phyloP scores from a whole-genome alignment of 2,888 invertebrate genomes.

The Nysson spinosus region DNA sequence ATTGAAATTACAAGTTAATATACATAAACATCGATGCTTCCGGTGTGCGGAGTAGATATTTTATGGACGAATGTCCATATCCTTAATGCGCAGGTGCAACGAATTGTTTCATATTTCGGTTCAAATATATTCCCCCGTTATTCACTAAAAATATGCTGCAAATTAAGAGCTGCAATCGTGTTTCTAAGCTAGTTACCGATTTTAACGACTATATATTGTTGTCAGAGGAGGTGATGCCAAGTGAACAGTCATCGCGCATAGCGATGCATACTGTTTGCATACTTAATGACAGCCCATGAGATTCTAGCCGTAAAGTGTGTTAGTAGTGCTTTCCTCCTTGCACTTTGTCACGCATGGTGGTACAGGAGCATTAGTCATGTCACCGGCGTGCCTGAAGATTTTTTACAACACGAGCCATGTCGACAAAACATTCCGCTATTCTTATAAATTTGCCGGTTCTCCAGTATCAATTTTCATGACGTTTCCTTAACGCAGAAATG shows the following conservation, averaged over 20 bases:
- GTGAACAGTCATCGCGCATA: conserved; percentile 1
- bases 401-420: background rate
- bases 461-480: conserved; percentile 10
- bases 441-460: background rate
- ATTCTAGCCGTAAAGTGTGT: conserved; percentile 6
- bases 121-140: too few relatives aligned
- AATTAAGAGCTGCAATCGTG: too few relatives aligned
- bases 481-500: background rate
- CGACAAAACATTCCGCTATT: background rate
- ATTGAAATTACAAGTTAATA: conserved; percentile 17
- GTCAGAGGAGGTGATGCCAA: background rate
- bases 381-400: conserved; percentile 13
- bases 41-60: too few relatives aligned
- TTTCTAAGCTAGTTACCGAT: too few relatives aligned
- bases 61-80: too few relatives aligned
- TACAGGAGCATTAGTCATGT: conserved; percentile 31
- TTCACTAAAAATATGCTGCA: too few relatives aligned
- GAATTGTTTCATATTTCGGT: too few relatives aligned
- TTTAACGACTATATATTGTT: too few relatives aligned
- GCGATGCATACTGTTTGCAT: conserved; percentile 6
- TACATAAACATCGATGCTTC: too few relatives aligned
- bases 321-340: conserved; percentile 21
- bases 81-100: too few relatives aligned
- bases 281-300: background rate
- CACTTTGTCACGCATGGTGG: conserved; percentile 10